Percentiles rank a stretch among this genome's conserved stretches.
Evolutionary conservation across 2,113 vertebrate genomes (phyloP).

Genomic region (Erythrocercus mccallii): DNA sequence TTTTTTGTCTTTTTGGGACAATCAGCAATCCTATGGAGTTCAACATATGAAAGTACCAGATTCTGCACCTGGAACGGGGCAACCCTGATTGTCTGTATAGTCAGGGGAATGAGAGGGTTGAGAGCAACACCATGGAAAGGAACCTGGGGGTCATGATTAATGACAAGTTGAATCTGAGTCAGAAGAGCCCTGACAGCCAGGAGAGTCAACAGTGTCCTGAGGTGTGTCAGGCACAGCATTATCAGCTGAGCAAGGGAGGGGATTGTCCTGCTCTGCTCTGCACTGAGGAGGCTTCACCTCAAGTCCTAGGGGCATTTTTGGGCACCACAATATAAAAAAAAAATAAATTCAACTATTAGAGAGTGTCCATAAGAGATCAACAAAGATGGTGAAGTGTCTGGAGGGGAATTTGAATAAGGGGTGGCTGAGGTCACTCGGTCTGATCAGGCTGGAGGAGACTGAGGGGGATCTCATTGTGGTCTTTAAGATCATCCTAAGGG

Average conservation of each 20-base stretch:
- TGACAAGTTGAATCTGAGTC: not conserved
- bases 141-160: not conserved
- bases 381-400: not conserved
- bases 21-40: no score
- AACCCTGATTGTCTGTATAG: not conserved
- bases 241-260: rapidly evolving
- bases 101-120: not conserved
- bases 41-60: not conserved
- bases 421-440: not conserved
- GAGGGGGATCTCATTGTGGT: not conserved
- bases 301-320: not conserved
- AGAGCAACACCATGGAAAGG: not conserved
- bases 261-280: not conserved
- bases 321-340: not conserved
- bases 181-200: not conserved
- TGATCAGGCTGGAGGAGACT: not conserved
- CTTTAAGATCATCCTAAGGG: rapidly evolving
- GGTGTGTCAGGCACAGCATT: rapidly evolving
- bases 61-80: not conserved
- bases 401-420: not conserved
- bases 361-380: no score
- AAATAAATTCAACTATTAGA: not conserved
- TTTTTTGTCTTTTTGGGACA: not conserved
- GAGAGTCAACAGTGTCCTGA: rapidly evolving
- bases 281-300: rapidly evolving